Base-by-base conservation (phyloP, 2,888 invertebrate genomes). In the Tipula unca region DNA sequence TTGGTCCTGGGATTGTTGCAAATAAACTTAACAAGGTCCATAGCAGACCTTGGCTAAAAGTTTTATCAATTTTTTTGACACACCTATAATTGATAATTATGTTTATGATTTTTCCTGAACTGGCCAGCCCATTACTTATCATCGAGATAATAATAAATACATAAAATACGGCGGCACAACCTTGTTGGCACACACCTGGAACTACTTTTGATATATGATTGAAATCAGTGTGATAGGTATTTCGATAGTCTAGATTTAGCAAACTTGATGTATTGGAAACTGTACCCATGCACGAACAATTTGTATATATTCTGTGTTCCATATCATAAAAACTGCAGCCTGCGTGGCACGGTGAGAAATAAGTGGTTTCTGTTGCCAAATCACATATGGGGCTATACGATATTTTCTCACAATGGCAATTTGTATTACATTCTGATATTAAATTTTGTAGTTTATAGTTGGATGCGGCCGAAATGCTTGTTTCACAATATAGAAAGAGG, bases 281-380 rank as follows among this genome's bases (percentile, higher is more conserved):
- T 13, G 20, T 10, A 6, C 25, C 86, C 86, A 92, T 90, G 88
- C 93, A 93, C 32, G 91, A 91, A 88, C 93, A 93, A 86, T 92
- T 90, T n/a, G 91, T 89, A 85, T 90, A 92, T 25, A 69, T 13
- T 13, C 69, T 20, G 10, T 25, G 88, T 10, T 89, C 10, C 10
- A 69, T n/a, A 10, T 69, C 69, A 25, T 69, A 69, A 69, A 25
- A 69, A 6, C 88, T 91, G 87, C 95, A 95, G 0, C 95, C 95
- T 0, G 95, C 95, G 88, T 95, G 94, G 88, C 95, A 95, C 0
- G 95, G 93, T 0, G 95, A 95, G 89, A 94, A 95, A 88, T 92
- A 95, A 0, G 94, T 94, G 14, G 92, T 92, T 85, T 90, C 91
- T 0, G 91, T 91, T 14, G 92, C 89, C 69, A 91, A 91, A 87